Conservation (phyloP, 1,140 invertebrate species). For the Ceratosolen fusciceps region DNA sequence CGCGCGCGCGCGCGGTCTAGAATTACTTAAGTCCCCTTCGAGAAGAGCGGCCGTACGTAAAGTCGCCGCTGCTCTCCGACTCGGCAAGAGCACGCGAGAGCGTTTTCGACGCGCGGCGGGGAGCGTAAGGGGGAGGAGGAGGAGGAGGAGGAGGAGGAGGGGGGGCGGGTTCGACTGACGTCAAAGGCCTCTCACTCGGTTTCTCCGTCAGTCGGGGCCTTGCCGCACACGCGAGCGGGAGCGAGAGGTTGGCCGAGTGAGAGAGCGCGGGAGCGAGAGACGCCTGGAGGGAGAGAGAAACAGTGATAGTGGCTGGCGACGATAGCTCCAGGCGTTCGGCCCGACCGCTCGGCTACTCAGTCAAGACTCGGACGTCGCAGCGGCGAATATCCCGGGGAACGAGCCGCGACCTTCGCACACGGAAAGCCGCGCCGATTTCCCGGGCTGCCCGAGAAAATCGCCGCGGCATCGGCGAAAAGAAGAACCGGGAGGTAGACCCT, state of each 20-base stretch:
- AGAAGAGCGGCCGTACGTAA: neutral
- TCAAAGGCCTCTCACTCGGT: constrained; percentile 16
- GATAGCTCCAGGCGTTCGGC: constrained; percentile 23
- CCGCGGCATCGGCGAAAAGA: neutral
- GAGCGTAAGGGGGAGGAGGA: neutral
- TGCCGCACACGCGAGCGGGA: no score
- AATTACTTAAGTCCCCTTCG: constrained; percentile 7
- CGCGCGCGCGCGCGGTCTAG: constrained; percentile 5
- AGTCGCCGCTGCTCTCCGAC: neutral
- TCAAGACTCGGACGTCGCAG: constrained; percentile 26
- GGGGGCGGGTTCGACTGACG: neutral
- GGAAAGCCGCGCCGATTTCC: constrained; percentile 19
- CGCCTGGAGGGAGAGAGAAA: neutral
- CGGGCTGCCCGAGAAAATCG: neutral
- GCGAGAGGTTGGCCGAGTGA: neutral
- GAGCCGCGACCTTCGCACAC: neutral
- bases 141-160: neutral
- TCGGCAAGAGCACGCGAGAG: neutral
- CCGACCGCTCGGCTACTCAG: neutral
- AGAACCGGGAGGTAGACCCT: neutral
- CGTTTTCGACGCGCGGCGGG: no score
- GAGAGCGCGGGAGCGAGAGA: neutral
- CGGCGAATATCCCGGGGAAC: constrained; percentile 23
- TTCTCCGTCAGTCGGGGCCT: neutral
- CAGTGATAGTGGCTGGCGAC: neutral